Percentiles rank a stretch among this genome's conserved stretches.
These are phyloP conservation scores for Callipepla squamata DNA, from an alignment of 2,113 vertebrate genomes.

Conservation along the genomic window DNA sequence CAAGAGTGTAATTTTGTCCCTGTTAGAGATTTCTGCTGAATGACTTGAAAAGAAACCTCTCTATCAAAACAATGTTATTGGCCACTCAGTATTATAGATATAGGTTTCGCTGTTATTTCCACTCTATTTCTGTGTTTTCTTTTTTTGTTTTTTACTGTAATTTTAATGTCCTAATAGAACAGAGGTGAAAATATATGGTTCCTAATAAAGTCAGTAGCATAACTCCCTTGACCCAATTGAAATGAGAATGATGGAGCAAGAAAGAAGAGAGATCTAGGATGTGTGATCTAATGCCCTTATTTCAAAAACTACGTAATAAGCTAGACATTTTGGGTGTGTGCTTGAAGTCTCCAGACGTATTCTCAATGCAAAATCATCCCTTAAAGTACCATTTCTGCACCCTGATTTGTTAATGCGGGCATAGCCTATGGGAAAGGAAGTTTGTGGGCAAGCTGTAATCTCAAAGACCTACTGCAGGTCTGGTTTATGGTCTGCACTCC, in stretches of 20 bases:
- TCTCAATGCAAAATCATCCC: background rate
- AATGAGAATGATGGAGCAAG: background rate
- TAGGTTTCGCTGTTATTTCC: background rate
- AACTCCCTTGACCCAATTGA: background rate
- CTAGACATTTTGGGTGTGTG: background rate
- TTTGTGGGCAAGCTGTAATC: background rate
- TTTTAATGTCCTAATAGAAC: background rate
- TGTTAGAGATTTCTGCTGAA: background rate
- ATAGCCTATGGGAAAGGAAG: background rate
- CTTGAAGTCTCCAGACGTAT: background rate
- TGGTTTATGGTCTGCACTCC: background rate
- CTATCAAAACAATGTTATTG: background rate
- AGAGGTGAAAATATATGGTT: background rate
- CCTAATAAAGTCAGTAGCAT: background rate
- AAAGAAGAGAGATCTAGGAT: background rate
- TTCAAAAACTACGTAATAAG: background rate
- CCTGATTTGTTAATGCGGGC: background rate
- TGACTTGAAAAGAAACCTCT: background rate
- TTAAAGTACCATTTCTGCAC: background rate
- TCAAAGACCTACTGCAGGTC: background rate
- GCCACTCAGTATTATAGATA: background rate
- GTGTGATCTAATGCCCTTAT: background rate
- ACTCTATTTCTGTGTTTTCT: background rate
- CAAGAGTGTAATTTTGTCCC: slow-evolving; percentile 11
- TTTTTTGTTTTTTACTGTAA: background rate